Evolutionary conservation across 2,888 invertebrate species (phyloP), one percentile per base, ranked within the genome.

Genomic region (Piscicola geometra): DNA sequence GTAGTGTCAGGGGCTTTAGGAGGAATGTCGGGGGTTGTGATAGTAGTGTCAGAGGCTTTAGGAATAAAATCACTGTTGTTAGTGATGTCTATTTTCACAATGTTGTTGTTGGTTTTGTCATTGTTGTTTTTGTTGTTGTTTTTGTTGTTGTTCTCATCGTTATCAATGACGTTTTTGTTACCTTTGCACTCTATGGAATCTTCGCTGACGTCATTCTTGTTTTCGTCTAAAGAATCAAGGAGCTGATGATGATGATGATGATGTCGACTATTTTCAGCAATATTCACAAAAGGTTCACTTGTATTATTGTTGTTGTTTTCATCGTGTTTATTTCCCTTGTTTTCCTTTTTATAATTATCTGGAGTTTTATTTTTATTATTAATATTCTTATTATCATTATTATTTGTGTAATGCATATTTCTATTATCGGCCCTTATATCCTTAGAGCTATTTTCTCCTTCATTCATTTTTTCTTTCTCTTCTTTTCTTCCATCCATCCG

Each of bases 81-180:
- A 30, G 3, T 64, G n/a, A 64, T 64, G n/a, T 30, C 9, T 12
- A 12, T 64, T 12, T 28, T 64, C 9, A 28, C 21, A 30, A n/a
- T 64, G 64, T 64, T 64, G n/a, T 64, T 64, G n/a, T 64, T 64
- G n/a, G 5, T 28, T 5, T 64, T 64, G n/a, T 64, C 21, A 30
- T 64, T 64, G n/a, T 64, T 64, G n/a, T 30, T 64, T 12, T 64
- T 30, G 9, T 28, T n/a, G 9, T 28, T 30, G n/a, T 64, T n/a
- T 12, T n/a, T 30, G n/a, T 64, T 64, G n/a, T 28, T 64, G n/a
- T 64, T 64, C 3, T 64, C 21, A 30, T 28, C 9, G 21, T 64
- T 28, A 28, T 64, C 21, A 28, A 12, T 30, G n/a, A 12, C 21
- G 5, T n/a, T 64, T 12, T 28, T 64, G n/a, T 64, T 28, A n/a